Base-by-base conservation (phyloP, 2,888 invertebrate genomes). In the Brachypalpus laphriformis region DNA sequence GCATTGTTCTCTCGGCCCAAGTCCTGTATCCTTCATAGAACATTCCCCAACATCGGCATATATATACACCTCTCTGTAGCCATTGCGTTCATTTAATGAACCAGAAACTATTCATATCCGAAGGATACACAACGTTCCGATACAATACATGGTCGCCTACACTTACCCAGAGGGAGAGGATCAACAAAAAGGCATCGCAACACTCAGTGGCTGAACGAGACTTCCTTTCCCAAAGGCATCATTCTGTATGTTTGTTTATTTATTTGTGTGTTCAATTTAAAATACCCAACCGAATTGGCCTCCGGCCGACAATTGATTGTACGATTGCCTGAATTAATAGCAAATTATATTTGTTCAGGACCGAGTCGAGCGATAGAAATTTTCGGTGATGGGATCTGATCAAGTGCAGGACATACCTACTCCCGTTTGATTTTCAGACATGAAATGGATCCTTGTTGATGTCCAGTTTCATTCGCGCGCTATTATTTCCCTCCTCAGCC, bases 241-340 rank as follows among this genome's bases (percentile, higher is more conserved):
- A 22, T 63, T 74, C 20, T 61, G 49, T 65, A 6, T 25, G 63
- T 74, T 63, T 65, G 42, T 14, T 56, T 54, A 56, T 72, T 61
- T 72, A 72, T 56, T 45, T 34, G 25, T 74, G 51, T 34, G 61
- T 56, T 34, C 22, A 20, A 56, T 74, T 74, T 65, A 74, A 74
- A 74, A 65, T 65, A 22, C 22, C 61, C 40, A 72, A 42, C 61
- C 31, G 18, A 72, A 72, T 72, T 42, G 72, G 72, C 65, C 74
- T 56, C 74, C 18, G 56, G 54, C 11, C 22, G 54, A 65, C 54
- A 45, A 74, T 65, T 65, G 54, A 65, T 65, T 63, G 63, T 63
- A 25, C 63, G 63, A 74, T 74, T 74, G 63, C 18, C 45, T 16
- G 74, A 74, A 74, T 65, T 65, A 63, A 74, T 74, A 54, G 56